Percentiles rank a stretch among this genome's conserved stretches.
These are phyloP conservation scores for Cynoglossus semilaevis DNA, from an alignment of 2,113 vertebrate species.

Conservation along the genomic window DNA sequence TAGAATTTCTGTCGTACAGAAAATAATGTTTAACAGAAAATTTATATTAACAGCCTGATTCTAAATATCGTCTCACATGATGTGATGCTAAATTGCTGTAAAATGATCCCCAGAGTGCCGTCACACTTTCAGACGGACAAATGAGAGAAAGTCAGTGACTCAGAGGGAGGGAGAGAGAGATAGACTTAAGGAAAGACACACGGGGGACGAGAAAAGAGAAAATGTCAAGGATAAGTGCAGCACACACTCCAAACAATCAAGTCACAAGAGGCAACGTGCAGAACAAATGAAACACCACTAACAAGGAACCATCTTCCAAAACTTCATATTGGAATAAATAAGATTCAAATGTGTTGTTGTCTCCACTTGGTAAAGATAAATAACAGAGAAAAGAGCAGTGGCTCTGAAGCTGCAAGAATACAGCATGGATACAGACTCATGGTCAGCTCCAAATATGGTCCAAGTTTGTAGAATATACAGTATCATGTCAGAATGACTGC, in stretches of 20 bases:
- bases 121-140: slow-evolving; percentile 50
- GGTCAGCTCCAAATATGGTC: no score
- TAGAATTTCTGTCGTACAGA: no score
- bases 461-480: not conserved
- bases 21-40: slow-evolving; percentile 13
- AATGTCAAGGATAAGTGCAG: slow-evolving; percentile 46
- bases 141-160: slow-evolving; percentile 32
- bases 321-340: not conserved
- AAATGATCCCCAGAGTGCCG: slow-evolving; percentile 56
- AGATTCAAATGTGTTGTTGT: not conserved
- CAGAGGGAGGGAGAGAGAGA: not conserved
- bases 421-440: no score
- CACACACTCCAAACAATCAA: slow-evolving; percentile 34
- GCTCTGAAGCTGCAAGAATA: no score
- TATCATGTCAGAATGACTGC: no score
- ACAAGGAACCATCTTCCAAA: slow-evolving; percentile 2
- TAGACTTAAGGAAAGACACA: not conserved
- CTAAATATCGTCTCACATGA: slow-evolving; percentile 47
- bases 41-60: slow-evolving; percentile 21
- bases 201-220: slow-evolving; percentile 17
- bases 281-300: slow-evolving; percentile 16
- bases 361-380: not conserved
- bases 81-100: slow-evolving; percentile 54
- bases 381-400: not conserved
- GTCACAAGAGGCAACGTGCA: slow-evolving; percentile 21